Conservation (phyloP, 1,140 invertebrate genomes). For the Phortica variegata region DNA sequence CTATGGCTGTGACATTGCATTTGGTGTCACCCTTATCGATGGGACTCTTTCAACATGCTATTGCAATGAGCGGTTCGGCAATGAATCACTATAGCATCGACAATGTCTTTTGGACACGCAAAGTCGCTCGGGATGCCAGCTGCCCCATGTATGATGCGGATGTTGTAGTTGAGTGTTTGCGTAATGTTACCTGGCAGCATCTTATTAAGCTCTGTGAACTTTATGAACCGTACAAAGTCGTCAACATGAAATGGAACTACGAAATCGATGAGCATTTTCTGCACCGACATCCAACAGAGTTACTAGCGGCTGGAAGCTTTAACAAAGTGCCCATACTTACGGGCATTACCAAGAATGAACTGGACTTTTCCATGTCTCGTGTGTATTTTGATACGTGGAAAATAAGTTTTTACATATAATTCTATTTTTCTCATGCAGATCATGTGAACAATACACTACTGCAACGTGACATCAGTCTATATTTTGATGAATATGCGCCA, state of each 20-base stretch:
- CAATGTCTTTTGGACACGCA: constrained; percentile 36
- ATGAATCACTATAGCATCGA: constrained; percentile 58
- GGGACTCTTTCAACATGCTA: constrained; percentile 64
- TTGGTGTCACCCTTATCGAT: constrained; percentile 59
- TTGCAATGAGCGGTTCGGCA: constrained; percentile 68
- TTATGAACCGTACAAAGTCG: constrained; percentile 37
- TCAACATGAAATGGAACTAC: constrained; percentile 50
- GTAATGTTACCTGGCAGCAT: constrained; percentile 32
- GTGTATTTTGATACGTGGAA: constrained; percentile 10
- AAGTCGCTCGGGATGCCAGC: constrained; percentile 28
- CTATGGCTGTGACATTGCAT: constrained; percentile 58
- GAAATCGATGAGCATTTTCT: constrained; percentile 37
- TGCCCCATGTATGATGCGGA: constrained; percentile 32
- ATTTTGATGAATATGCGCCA: constrained; percentile 38
- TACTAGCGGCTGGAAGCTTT: constrained; percentile 61
- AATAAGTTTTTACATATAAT: not conserved
- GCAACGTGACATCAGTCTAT: constrained; percentile 31
- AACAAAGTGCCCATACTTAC: constrained; percentile 66
- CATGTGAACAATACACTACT: constrained; percentile 26
- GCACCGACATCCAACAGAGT: constrained; percentile 58
- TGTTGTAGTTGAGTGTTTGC: constrained; percentile 38
- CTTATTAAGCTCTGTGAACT: constrained; percentile 26
- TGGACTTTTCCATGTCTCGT: constrained; percentile 62
- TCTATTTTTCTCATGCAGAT: constrained; percentile 15
- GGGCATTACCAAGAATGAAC: constrained; percentile 66